Evolutionary conservation across 2,797 vertebrate species (phyloP), one percentile per base, ranked within the genome.

Genomic region (Lycodopsis pacificus): DNA sequence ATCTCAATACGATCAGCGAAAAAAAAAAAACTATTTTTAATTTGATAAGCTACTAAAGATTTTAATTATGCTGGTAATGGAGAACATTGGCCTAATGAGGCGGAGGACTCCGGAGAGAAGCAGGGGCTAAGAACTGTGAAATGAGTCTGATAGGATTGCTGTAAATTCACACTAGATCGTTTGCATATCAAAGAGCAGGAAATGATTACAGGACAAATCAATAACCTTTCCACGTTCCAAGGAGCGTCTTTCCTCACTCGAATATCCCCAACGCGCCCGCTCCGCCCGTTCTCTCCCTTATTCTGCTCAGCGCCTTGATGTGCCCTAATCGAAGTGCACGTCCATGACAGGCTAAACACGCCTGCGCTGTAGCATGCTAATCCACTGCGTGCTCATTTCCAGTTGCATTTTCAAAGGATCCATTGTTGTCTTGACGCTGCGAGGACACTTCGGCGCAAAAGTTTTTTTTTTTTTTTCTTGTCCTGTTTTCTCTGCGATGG

Each of bases 21-120:
- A 44, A 17, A 17, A 44, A 17, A 42, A 97, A 97, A 96, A 98
- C 98, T 97, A 98, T 98, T 98, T 99, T 98, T 97, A 98, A 98
- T 99, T 98, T 99, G 97, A 98, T 99, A 99, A 99, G 98, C 98
- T 98, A 97, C 97, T 99, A 97, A 99, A 98, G 97, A 98, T 99
- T 99, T 99, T 99, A 99, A 99, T 99, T 99, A 99, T 96, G 97
- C 96, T 92, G 95, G 97, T 98, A 98, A 98, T 99, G 97, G 97
- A 98, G 97, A 99, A 97, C 97, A 97, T 94, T 97, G 97, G 97
- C 96, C 97, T 99, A 99, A 99, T 99, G 98, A 99, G 98, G 97
- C 98, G 94, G 94, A 95, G 97, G 97, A 96, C 97, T 98, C 97
- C 93, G 93, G 97, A 98, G 97, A 99, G 97, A 96, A 93, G 93